These are phyloP conservation scores for Argopecten irradians DNA, from an alignment of 1,140 invertebrate genomes.

Conservation along the genomic window DNA sequence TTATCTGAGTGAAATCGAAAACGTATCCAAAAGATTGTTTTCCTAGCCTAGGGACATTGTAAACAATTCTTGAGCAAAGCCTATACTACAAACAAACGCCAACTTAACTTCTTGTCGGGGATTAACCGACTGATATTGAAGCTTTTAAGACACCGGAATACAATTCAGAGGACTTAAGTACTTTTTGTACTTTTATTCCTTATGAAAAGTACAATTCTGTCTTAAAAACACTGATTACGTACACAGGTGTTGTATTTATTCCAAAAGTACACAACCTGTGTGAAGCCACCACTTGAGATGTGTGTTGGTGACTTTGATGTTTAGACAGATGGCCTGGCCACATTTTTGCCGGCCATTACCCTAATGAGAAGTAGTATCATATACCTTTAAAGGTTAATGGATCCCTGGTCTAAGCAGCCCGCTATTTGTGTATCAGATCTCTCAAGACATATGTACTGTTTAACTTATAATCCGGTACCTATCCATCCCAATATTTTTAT, in stretches of 20 bases:
- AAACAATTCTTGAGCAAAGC: not conserved
- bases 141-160: not conserved
- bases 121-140: not conserved
- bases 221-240: not conserved
- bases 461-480: not conserved
- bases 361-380: not conserved
- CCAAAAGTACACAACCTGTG: not conserved
- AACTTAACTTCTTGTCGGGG: not conserved
- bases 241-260: not conserved
- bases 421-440: not conserved
- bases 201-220: conserved; percentile 18
- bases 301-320: not conserved
- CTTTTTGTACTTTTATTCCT: not conserved
- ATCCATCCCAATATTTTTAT: not conserved
- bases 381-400: not conserved
- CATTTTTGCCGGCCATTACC: conserved; percentile 15
- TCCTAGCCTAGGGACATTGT: not conserved
- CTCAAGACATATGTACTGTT: not conserved
- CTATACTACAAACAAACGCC: not conserved
- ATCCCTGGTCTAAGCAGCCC: not conserved
- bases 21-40: not conserved
- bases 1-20: not conserved
- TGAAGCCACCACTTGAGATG: not conserved
- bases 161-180: not conserved
- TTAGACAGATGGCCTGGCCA: not conserved